These are phyloP conservation scores for Patagioenas fasciata DNA, from an alignment of 2,113 vertebrate genomes.

Conservation along the genomic window DNA sequence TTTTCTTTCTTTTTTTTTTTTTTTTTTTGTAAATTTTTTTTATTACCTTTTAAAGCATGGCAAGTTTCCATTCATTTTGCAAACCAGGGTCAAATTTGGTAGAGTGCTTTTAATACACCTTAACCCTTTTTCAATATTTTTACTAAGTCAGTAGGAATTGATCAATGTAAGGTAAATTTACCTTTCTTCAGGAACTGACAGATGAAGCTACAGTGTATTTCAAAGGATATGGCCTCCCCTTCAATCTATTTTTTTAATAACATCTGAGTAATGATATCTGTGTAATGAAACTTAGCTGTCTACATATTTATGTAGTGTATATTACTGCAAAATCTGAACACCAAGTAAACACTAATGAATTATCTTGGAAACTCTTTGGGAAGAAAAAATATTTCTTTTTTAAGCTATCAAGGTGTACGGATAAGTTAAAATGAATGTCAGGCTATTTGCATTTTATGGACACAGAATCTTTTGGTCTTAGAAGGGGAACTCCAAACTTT, in stretches of 20 bases:
- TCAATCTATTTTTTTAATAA: constrained; percentile 3
- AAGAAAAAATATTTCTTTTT: constrained; percentile 44
- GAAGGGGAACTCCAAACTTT: neutral
- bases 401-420: neutral
- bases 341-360: constrained; percentile 21
- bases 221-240: neutral
- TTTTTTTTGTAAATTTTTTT: constrained; percentile 52
- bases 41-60: constrained; percentile 66
- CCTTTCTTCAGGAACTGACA: neutral
- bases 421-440: neutral
- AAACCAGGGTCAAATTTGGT: constrained; percentile 38
- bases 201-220: neutral
- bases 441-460: neutral
- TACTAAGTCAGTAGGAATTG: neutral
- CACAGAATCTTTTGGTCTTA: neutral
- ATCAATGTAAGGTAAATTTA: constrained; percentile 17
- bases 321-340: constrained; percentile 32
- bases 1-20: neutral
- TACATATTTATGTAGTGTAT: constrained; percentile 38
- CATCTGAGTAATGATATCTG: neutral
- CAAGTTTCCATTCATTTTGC: constrained; percentile 56
- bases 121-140: neutral
- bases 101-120: neutral
- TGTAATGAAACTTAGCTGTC: constrained; percentile 45
- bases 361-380: neutral